Evolutionary conservation across 2,113 vertebrate genomes (phyloP), one percentile per base, ranked within the genome.

Genomic region (Daubentonia madagascariensis): DNA sequence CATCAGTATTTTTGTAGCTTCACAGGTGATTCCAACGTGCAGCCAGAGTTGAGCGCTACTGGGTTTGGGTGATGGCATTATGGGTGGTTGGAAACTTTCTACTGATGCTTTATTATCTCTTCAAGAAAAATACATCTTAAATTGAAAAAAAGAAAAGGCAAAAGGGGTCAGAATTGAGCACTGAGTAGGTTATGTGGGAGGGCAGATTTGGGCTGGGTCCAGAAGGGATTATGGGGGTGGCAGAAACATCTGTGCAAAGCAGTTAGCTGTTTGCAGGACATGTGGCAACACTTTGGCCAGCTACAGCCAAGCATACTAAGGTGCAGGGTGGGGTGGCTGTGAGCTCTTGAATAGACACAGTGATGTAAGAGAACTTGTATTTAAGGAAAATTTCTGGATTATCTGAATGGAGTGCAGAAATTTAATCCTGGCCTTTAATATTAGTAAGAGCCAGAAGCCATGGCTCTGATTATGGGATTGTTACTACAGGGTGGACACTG

Each of bases 311-410:
- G 50, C 0, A 4, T 28, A 25, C 79, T 23, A 32, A 57, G 76
- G 18, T 40, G 5, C 6, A 1, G 70, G 75, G 45, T 14, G 37
- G 79, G 84, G 22, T 9, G 12, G 45, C 52, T 63, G n/a, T 10
- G 52, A 85, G 37, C 10, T 65, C 85, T 45, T 91, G 37, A 88
- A 52, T 2, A 30, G 50, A 65, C 10, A 65, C 10, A 14, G 22
- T 52, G 40, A 84, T 40, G 12, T n/a, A 43, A 73, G 48, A 89
- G 30, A 80, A 48, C 52, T 14, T 87, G 67, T 22, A 45, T 59
- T 72, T 52, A 70, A 57, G 45, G 85, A 50, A 89, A 88, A 67
- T 23, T 61, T 96, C 63, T 87, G 28, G 67, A 50, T 92, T 63
- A 57, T 65, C 67, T 61, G 9, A 59, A 76, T 59, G 48, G 22